Evolutionary conservation across 1,140 invertebrate species (phyloP).

Genomic region (Venturia canescens): DNA sequence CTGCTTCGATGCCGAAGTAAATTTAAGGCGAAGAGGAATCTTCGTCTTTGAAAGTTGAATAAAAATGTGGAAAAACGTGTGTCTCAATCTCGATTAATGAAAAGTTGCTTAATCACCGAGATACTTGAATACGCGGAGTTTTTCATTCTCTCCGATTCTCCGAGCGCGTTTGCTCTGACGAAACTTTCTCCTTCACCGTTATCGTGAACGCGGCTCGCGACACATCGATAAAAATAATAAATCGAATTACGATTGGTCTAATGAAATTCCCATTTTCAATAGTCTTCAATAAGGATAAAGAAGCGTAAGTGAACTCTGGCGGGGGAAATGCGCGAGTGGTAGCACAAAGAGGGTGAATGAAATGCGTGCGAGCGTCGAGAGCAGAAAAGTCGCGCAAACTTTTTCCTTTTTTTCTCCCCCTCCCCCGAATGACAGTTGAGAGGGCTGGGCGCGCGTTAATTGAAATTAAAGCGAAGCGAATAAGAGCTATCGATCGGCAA

Average conservation of each 20-base stretch:
- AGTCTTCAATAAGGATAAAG: background rate
- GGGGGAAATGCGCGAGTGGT: background rate
- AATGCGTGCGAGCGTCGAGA: background rate
- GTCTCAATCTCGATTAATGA: too few species aligned
- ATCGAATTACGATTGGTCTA: background rate
- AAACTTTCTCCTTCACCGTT: too few species aligned
- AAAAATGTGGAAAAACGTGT: too few species aligned
- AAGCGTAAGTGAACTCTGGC: background rate
- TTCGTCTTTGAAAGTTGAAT: too few species aligned
- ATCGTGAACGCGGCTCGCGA: too few species aligned
- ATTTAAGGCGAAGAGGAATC: too few species aligned
- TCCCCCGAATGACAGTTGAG: background rate
- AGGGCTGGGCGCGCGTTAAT: background rate
- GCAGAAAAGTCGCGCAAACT: conserved; percentile 1
- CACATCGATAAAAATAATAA: background rate
- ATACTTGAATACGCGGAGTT: too few species aligned
- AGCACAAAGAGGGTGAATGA: background rate
- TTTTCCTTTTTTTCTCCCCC: too few species aligned
- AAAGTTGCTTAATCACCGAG: too few species aligned
- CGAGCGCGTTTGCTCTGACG: too few species aligned
- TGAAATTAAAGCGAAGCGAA: background rate
- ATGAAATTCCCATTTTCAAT: background rate
- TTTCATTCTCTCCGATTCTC: too few species aligned
- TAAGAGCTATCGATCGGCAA: background rate
- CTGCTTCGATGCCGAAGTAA: background rate